Evolutionary conservation across 2,888 invertebrate species (phyloP).

Genomic region (Drosophila barbarae): DNA sequence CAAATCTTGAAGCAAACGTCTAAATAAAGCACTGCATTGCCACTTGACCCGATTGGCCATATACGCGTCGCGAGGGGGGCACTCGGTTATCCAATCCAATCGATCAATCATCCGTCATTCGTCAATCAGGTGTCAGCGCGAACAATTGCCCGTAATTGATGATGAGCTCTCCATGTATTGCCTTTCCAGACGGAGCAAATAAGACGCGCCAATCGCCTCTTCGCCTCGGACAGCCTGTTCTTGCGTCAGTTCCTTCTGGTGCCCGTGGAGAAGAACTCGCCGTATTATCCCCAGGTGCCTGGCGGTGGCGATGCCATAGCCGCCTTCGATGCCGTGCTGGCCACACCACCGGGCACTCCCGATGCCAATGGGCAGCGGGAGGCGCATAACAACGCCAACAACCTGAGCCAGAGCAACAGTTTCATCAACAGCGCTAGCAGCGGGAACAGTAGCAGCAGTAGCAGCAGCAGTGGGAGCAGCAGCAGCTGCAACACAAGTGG

Average conservation of each 20-base stretch:
- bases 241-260: conserved; percentile 92
- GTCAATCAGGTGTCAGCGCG: conserved; percentile 44
- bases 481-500: conserved; percentile 46
- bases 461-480: conserved; percentile 42
- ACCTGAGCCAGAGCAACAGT: conserved; percentile 43
- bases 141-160: conserved; percentile 45
- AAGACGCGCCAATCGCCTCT: conserved; percentile 92
- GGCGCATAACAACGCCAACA: conserved; percentile 77
- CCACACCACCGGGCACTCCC: conserved; percentile 75
- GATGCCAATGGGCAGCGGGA: conserved; percentile 58
- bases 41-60: conserved; percentile 34
- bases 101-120: conserved; percentile 43
- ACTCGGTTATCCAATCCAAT: conserved; percentile 35
- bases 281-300: conserved; percentile 82
- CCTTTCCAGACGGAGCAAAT: conserved; percentile 93
- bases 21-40: conserved; percentile 6
- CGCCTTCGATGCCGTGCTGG: conserved; percentile 48
- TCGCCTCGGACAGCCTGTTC: conserved; percentile 96
- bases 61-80: conserved; percentile 12
- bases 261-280: conserved; percentile 86
- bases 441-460: conserved; percentile 30
- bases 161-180: conserved; percentile 30
- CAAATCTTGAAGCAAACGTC: conserved; percentile 19
- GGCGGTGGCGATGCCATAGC: conserved; percentile 39
- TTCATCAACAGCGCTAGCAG: conserved; percentile 21